Conservation (phyloP, 2,888 invertebrate species). For the Drosophila formosana region DNA sequence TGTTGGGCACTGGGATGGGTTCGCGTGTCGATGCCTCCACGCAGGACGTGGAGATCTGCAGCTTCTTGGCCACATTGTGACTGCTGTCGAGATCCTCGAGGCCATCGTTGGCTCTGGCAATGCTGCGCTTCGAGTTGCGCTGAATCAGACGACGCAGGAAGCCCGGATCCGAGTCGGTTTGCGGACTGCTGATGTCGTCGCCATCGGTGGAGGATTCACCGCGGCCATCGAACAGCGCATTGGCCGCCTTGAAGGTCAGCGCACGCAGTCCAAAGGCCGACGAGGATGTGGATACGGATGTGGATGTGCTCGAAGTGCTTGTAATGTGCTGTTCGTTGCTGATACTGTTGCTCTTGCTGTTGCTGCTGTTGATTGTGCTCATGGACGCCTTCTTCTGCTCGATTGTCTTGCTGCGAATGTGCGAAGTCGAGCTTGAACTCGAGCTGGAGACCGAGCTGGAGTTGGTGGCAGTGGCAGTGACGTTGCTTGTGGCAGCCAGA, state of each 20-base stretch:
- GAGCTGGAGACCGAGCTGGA: neutral
- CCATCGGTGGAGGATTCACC: slow-evolving; percentile 73
- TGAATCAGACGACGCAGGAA: slow-evolving; percentile 89
- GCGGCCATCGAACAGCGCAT: slow-evolving; percentile 68
- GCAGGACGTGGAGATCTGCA: slow-evolving; percentile 72
- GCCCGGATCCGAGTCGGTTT: slow-evolving; percentile 85
- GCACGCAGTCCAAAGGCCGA: slow-evolving; percentile 67
- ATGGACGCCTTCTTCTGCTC: slow-evolving; percentile 45
- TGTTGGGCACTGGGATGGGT: slow-evolving; percentile 47
- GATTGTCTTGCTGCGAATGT: slow-evolving; percentile 44
- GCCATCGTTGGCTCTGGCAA: slow-evolving; percentile 85
- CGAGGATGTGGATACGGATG: slow-evolving; percentile 3
- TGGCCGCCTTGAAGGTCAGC: slow-evolving; percentile 66
- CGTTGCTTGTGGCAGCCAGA: slow-evolving; percentile 59
- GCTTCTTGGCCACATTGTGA: slow-evolving; percentile 78
- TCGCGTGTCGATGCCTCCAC: slow-evolving; percentile 61
- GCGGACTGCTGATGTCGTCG: slow-evolving; percentile 48
- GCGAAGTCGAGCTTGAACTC: neutral
- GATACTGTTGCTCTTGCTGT: slow-evolving; percentile 17
- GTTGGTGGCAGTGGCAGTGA: slow-evolving; percentile 16
- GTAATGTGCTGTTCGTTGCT: slow-evolving; percentile 17
- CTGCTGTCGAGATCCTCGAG: slow-evolving; percentile 80
- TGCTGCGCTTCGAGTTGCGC: slow-evolving; percentile 90
- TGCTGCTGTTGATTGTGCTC: slow-evolving; percentile 18
- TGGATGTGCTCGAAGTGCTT: slow-evolving; percentile 7